These are phyloP conservation scores for Dysmachus trigonus DNA, from an alignment of 2,888 invertebrate genomes.

Conservation along the genomic window DNA sequence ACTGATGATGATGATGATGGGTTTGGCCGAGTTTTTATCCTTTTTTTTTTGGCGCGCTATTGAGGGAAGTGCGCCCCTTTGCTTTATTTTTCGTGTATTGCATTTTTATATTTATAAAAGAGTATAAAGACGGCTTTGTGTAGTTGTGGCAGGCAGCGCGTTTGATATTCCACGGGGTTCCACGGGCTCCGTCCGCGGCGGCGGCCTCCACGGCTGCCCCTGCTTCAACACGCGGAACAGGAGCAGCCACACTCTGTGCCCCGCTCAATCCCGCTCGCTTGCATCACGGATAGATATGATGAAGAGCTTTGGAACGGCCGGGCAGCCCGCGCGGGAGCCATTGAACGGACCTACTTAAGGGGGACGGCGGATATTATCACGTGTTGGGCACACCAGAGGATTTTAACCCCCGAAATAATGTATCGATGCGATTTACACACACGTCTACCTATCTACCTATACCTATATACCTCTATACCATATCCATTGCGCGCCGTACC, in stretches of 20 bases:
- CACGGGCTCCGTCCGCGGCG: background rate
- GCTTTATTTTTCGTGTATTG: constrained; percentile 41
- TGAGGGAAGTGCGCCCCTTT: constrained; percentile 34
- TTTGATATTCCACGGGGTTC: constrained; percentile 32
- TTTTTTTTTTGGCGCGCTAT: constrained; percentile 33
- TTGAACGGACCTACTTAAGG: constrained; percentile 24
- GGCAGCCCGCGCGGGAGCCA: constrained; percentile 11
- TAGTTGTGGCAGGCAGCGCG: constrained; percentile 12
- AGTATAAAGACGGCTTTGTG: constrained; percentile 25
- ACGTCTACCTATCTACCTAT: background rate
- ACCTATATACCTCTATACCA: background rate
- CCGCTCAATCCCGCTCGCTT: background rate
- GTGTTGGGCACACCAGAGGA: constrained; percentile 32
- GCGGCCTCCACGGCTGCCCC: background rate
- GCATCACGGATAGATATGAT: background rate
- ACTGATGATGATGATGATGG: constrained; percentile 42
- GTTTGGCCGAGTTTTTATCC: constrained; percentile 41
- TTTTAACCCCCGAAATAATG: constrained; percentile 41
- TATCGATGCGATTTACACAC: constrained; percentile 29
- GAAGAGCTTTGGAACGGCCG: constrained; percentile 25
- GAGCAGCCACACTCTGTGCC: background rate
- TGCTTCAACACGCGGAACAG: background rate
- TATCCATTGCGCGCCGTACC: background rate
- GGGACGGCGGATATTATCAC: constrained; percentile 28
- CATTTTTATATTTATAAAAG: constrained; percentile 42